Base-by-base conservation (phyloP, 2,797 vertebrate species). In the Tympanoctomys barrerae region DNA sequence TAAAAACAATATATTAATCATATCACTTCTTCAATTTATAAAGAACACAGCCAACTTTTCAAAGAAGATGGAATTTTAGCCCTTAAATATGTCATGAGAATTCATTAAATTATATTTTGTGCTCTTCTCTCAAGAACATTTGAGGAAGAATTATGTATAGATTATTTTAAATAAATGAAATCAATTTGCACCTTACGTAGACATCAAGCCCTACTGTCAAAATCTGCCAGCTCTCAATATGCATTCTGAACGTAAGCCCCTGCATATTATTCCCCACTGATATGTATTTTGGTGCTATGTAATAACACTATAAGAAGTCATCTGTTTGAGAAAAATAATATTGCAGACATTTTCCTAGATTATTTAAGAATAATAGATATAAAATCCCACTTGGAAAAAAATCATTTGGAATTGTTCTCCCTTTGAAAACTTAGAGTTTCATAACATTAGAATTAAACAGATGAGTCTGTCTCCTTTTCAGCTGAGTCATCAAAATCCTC, bases 241-340 rank as follows among this genome's bases (percentile, higher is more conserved):
- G 24, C n/a, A 36, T 10, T 39, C 33, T 81, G 36, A 85, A 42
- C 28, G 31, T 70, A 42, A 46, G n/a, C 5, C 46, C 13, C 13
- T 39, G 22, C 19, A 57, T 18, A 91, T 66, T 49, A 66, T 71
- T 64, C 21, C 52, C 93, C 36, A 80, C 7, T 54, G 7, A 81
- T 22, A 11, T 39, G 0, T 42, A 82, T 12, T 95, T 86, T 91
- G 80, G 52, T 71, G 75, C 42, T 9, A 52, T 11, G 1, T 39
- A 87, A 7, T 90, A 21, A 78, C 19, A 62, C 5, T 22, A 9
- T 61, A 46, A 87, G 21, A 89, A 54, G 57, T 33, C 14, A 22
- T 33, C 77, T 21, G 84, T 59, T 92, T 79, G n/a, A 73, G 19
- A 10, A 94, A 97, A 93, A 83, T 57, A 89, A 73, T 78, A 78